Conservation (phyloP, 2,113 vertebrate species). For the Echinops telfairi region DNA sequence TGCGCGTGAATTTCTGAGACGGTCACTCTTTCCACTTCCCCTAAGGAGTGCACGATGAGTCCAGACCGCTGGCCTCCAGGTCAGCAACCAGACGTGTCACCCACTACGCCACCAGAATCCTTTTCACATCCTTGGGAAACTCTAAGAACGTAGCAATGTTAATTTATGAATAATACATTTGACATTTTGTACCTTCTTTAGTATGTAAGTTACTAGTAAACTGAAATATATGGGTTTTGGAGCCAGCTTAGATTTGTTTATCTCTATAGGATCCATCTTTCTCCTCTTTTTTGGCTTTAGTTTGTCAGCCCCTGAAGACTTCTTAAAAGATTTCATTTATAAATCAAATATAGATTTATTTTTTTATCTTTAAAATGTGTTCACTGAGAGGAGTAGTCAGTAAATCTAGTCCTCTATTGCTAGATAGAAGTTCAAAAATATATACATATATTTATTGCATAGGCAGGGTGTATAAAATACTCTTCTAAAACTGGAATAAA, state of each 20-base stretch:
- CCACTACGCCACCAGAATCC: too few relatives aligned
- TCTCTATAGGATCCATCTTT: not conserved
- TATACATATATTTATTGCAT: not conserved
- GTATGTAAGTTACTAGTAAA: too few relatives aligned
- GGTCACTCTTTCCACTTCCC: too few relatives aligned
- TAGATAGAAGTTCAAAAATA: not conserved
- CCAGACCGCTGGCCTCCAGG: too few relatives aligned
- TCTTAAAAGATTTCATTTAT: not conserved
- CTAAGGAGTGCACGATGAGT: too few relatives aligned
- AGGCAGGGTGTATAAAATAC: not conserved
- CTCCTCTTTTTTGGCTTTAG: conserved; percentile 6
- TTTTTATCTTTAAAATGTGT: not conserved
- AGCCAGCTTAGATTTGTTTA: not conserved
- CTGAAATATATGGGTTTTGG: not conserved
- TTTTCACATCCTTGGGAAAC: too few relatives aligned
- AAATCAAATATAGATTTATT: too few relatives aligned
- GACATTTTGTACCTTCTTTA: too few relatives aligned
- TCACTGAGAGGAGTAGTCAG: not conserved
- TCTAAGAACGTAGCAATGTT: too few relatives aligned
- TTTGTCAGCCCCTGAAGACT: not conserved
- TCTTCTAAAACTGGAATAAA: not conserved
- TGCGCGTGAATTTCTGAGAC: too few relatives aligned
- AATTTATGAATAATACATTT: too few relatives aligned
- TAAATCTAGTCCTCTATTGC: not conserved
- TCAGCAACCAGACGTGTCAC: too few relatives aligned